A percentile compares a stretch with the other conserved stretches of the same genome.
Conservation (phyloP, 2,113 vertebrate genomes). For the Apeltes quadracus region DNA sequence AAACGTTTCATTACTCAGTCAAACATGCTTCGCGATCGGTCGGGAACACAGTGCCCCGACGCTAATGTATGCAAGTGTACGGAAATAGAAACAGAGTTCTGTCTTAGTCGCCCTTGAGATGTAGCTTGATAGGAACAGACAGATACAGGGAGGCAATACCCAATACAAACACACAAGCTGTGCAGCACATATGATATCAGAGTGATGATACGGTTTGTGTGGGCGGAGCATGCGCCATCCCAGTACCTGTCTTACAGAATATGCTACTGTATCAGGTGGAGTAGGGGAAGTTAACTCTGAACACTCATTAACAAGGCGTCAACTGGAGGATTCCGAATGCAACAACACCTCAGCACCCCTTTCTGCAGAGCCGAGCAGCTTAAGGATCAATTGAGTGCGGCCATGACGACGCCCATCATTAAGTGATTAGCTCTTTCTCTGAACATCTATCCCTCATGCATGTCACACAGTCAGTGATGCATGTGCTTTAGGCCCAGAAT, state of each 20-base stretch:
- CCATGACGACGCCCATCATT: slow-evolving; percentile 15
- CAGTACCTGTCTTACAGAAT: slow-evolving; percentile 29
- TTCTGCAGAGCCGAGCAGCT: not conserved
- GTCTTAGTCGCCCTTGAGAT: slow-evolving; percentile 59
- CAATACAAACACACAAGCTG: slow-evolving; percentile 53
- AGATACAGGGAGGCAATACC: slow-evolving; percentile 61
- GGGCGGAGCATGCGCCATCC: slow-evolving; percentile 19
- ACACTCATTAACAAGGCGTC: slow-evolving; percentile 25
- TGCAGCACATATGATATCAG: slow-evolving; percentile 39
- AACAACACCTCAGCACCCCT: slow-evolving; percentile 1
- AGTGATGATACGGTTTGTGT: slow-evolving; percentile 54
- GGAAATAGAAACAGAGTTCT: slow-evolving; percentile 50
- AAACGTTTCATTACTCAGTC: slow-evolving; percentile 51
- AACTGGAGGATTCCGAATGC: slow-evolving; percentile 15
- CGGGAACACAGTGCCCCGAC: slow-evolving; percentile 45
- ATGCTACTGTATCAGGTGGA: not conserved
- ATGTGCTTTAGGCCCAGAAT: not conserved
- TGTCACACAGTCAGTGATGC: slow-evolving; percentile 1
- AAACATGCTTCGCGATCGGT: slow-evolving; percentile 25
- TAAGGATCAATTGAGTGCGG: slow-evolving; percentile 7
- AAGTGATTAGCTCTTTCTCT: slow-evolving; percentile 22
- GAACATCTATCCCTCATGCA: slow-evolving; percentile 17
- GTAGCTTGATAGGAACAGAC: slow-evolving; percentile 67
- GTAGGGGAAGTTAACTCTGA: slow-evolving; percentile 30
- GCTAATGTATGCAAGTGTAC: slow-evolving; percentile 60